Conservation (phyloP, 2,797 vertebrate genomes). For the Acestrorhynchus altus region DNA sequence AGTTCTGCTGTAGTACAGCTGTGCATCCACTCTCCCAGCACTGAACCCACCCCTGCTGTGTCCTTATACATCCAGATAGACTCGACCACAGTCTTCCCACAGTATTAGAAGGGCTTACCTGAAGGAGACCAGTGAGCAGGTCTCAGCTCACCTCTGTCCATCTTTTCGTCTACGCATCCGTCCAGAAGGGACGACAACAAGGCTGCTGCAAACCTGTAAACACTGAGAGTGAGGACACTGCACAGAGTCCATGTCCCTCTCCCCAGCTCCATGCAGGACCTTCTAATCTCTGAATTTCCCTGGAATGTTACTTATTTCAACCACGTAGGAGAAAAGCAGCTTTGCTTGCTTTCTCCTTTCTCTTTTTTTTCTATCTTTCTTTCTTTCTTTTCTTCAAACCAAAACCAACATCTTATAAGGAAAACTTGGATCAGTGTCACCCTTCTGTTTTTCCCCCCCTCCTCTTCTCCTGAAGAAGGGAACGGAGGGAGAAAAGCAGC, state of each 20-base stretch:
- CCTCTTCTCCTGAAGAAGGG: slow-evolving; percentile 52
- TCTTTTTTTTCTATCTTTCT: slow-evolving; percentile 27
- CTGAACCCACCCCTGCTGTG: no score
- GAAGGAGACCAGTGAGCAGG: neutral
- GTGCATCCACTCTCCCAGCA: no score
- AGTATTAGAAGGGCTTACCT: slow-evolving; percentile 34
- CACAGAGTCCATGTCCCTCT: neutral
- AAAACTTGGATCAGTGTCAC: slow-evolving; percentile 79
- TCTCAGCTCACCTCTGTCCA: slow-evolving; percentile 9
- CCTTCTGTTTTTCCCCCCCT: slow-evolving; percentile 55
- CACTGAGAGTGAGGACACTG: neutral
- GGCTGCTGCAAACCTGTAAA: neutral
- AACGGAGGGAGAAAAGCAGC: slow-evolving; percentile 7
- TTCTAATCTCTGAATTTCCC: slow-evolving; percentile 72
- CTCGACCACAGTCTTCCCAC: no score
- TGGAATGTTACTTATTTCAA: slow-evolving; percentile 78
- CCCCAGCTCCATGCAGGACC: slow-evolving; percentile 42
- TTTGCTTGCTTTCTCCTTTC: slow-evolving; percentile 64
- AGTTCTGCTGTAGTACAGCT: no score
- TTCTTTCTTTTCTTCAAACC: slow-evolving; percentile 10
- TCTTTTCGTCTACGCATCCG: neutral
- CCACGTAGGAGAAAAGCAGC: slow-evolving; percentile 65
- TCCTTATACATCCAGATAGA: no score
- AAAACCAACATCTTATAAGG: slow-evolving; percentile 73
- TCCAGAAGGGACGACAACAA: neutral